phyloP scores from a whole-genome alignment of 2,888 invertebrate genomes.

The Salpingus planirostris region DNA sequence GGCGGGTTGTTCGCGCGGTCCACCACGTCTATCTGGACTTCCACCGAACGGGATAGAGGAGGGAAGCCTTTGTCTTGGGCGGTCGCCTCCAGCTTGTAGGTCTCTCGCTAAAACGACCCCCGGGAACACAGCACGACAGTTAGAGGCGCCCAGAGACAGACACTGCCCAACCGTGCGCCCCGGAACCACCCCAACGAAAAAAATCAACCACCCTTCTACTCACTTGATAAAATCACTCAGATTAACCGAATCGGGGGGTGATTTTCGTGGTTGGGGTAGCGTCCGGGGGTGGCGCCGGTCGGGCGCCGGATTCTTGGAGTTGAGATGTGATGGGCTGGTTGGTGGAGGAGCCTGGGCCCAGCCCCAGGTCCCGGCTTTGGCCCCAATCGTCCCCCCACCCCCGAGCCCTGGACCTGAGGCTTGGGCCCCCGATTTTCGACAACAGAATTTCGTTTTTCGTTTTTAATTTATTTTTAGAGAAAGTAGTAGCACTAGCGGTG shows the following conservation, averaged over 20 bases:
- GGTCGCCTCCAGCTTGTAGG: conserved; percentile 96
- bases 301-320: too few relatives aligned
- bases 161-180: background rate
- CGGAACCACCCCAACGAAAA: conserved; percentile 1
- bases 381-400: conserved; percentile 26
- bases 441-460: too few relatives aligned
- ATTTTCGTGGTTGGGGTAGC: too few relatives aligned
- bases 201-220: background rate
- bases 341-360: conserved; percentile 21
- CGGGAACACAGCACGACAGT: conserved; percentile 13
- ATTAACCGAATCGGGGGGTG: background rate
- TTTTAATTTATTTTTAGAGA: too few relatives aligned
- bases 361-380: conserved; percentile 30
- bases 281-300: too few relatives aligned
- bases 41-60: conserved; percentile 91
- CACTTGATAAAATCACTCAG: too few relatives aligned
- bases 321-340: conserved; percentile 14
- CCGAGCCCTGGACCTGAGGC: conserved; percentile 22
- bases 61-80: conserved; percentile 97
- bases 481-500: too few relatives aligned
- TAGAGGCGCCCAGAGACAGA: conserved; percentile 13
- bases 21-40: conserved; percentile 97
- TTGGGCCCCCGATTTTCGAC: conserved; percentile 13
- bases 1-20: conserved; percentile 97
- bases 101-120: conserved; percentile 71